Percentiles rank a stretch among this genome's conserved stretches.
These are phyloP conservation scores for Parazoanthus atlanticus DNA, from an alignment of 92 coral and sea anemone genomes.

Conservation along the genomic window DNA sequence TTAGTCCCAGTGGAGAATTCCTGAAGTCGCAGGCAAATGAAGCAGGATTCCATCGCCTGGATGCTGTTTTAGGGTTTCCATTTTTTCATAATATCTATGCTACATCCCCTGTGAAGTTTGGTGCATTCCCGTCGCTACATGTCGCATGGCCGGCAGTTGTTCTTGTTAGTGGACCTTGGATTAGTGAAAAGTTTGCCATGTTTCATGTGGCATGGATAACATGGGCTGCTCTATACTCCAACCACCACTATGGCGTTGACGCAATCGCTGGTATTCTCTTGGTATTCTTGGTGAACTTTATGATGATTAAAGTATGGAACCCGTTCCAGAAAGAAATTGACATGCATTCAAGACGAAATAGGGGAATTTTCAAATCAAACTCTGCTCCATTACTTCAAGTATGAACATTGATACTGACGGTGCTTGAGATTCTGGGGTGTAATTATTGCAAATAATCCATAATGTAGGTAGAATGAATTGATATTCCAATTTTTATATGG, in stretches of 20 bases:
- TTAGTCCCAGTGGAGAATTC: constrained; percentile 83
- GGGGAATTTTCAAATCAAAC: constrained; percentile 39
- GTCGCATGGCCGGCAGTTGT: constrained; percentile 98
- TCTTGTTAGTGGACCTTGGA: constrained; percentile 98
- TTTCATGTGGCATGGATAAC: constrained; percentile 99
- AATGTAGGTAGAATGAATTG: constrained; percentile 25
- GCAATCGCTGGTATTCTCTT: constrained; percentile 95
- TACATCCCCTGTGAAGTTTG: constrained; percentile 99
- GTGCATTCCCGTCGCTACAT: constrained; percentile 98
- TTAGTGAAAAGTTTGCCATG: constrained; percentile 98
- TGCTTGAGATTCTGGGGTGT: not conserved
- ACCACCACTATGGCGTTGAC: constrained; percentile 99
- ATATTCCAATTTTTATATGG: constrained; percentile 11
- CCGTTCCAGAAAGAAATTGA: constrained; percentile 70
- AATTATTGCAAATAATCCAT: not conserved
- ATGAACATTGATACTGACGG: not conserved
- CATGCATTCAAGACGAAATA: not conserved
- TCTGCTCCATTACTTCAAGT: constrained; percentile 45
- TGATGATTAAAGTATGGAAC: constrained; percentile 96
- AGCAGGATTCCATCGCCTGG: constrained; percentile 98
- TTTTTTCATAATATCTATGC: constrained; percentile 93
- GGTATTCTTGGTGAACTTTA: constrained; percentile 91
- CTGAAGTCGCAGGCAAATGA: constrained; percentile 92
- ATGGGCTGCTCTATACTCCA: constrained; percentile 99
- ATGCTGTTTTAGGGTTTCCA: constrained; percentile 90